These are phyloP conservation scores for Apogon hyalosoma DNA, from an alignment of 2,797 vertebrate species.

Conservation along the genomic window DNA sequence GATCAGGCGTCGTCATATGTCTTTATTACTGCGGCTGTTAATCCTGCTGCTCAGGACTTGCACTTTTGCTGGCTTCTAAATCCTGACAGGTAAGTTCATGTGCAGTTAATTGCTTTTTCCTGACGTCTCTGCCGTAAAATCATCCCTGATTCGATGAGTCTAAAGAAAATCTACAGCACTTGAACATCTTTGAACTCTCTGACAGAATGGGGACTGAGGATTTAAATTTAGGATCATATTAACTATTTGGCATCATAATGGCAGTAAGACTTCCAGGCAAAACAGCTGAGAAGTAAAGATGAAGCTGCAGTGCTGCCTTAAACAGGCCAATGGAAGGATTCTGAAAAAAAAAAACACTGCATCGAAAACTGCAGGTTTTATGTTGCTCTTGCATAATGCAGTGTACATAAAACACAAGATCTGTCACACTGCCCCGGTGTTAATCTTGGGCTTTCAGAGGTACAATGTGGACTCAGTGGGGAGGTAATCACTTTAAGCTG, in stretches of 20 bases:
- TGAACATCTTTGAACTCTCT: constrained; percentile 31
- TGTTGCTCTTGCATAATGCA: constrained; percentile 16
- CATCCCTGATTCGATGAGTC: constrained; percentile 53
- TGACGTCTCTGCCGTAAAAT: constrained; percentile 46
- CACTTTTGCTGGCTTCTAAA: constrained; percentile 19
- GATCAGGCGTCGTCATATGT: constrained; percentile 18
- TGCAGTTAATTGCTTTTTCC: constrained; percentile 68
- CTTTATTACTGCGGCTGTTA: constrained; percentile 36
- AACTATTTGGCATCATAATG: constrained; percentile 14
- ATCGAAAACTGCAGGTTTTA: constrained; percentile 6
- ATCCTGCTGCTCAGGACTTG: constrained; percentile 42
- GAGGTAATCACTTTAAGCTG: constrained; percentile 75
- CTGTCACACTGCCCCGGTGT: constrained; percentile 21
- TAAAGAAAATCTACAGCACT: constrained; percentile 3
- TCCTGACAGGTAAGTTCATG: constrained; percentile 54
- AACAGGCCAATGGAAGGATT: background rate
- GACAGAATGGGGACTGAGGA: constrained; percentile 48
- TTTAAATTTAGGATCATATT: constrained; percentile 44
- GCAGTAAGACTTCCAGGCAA: constrained; percentile 2
- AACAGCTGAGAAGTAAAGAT: constrained; percentile 17
- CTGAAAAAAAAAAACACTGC: background rate
- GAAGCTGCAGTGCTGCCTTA: constrained; percentile 1
- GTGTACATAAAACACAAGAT: constrained; percentile 41
- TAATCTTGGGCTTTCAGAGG: constrained; percentile 52
- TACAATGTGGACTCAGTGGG: constrained; percentile 39